Conservation (phyloP, 2,113 vertebrate species). For the Vicugna pacos region DNA sequence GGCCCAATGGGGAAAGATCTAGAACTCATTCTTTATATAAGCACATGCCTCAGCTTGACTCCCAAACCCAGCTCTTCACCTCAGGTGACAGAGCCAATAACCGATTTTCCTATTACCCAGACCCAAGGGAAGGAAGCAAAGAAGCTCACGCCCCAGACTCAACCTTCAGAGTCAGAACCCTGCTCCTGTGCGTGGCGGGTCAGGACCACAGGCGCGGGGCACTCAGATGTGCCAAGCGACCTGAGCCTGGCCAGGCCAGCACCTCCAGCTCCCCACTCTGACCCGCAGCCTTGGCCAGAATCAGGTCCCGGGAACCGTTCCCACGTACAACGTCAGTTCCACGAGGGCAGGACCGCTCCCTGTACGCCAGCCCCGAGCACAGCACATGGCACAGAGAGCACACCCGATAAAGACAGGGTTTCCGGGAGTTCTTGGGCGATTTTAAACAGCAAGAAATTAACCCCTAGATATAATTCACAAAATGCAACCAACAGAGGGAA, state of each 20-base stretch:
- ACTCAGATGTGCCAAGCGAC: not conserved
- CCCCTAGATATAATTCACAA: slow-evolving; percentile 18
- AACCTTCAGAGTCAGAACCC: not conserved
- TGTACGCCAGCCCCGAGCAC: no score
- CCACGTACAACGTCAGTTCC: not conserved
- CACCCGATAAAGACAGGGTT: no score
- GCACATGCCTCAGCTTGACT: not conserved
- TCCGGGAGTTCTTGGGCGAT: not conserved
- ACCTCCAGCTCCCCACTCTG: not conserved
- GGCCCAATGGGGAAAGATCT: not conserved
- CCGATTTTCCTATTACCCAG: not conserved
- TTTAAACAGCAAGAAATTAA: slow-evolving; percentile 30
- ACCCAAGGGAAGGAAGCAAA: not conserved
- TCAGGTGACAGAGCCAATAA: not conserved
- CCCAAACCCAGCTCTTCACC: not conserved
- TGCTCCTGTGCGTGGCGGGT: not conserved
- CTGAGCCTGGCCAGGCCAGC: not conserved
- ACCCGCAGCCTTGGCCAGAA: not conserved
- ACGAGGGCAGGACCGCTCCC: not conserved
- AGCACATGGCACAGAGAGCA: not conserved
- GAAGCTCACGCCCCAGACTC: not conserved
- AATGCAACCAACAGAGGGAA: slow-evolving; percentile 27
- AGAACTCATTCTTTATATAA: not conserved
- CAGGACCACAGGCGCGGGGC: not conserved
- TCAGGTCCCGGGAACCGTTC: not conserved